A percentile compares a stretch with the other conserved stretches of the same genome.
These are phyloP conservation scores for Thalpophila matura DNA, from an alignment of 2,888 invertebrate species.

Conservation along the genomic window DNA sequence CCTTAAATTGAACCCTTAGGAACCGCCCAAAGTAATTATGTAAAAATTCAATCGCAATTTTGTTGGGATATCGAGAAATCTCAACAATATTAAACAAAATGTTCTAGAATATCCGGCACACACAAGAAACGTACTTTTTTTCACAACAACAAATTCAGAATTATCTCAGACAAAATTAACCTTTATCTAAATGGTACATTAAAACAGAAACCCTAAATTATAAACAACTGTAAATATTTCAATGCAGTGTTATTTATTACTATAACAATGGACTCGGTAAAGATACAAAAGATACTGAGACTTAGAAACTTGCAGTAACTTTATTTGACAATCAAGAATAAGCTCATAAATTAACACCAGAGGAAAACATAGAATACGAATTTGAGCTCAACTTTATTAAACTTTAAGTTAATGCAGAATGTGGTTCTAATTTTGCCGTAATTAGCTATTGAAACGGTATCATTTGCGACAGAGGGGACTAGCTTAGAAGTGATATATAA, in stretches of 20 bases:
- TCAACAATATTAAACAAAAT: too few species aligned
- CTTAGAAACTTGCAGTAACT: conserved; percentile 27
- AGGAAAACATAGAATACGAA: conserved; percentile 7
- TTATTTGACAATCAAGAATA: conserved; percentile 31
- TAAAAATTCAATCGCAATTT: too few species aligned
- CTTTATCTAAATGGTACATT: not conserved
- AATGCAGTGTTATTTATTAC: conserved; percentile 28
- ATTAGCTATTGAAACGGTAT: not conserved
- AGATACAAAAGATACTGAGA: conserved; percentile 39
- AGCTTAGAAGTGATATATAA: too few species aligned
- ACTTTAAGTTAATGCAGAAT: conserved; percentile 6
- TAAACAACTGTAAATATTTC: conserved; percentile 11
- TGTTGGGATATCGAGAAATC: too few species aligned
- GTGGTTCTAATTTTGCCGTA: not conserved
- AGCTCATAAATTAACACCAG: conserved; percentile 23
- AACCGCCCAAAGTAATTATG: too few species aligned
- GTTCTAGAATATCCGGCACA: too few species aligned
- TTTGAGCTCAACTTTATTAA: conserved; percentile 7
- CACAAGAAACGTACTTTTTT: too few species aligned
- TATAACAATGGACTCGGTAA: conserved; percentile 28
- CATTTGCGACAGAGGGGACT: not conserved
- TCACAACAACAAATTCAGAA: not conserved
- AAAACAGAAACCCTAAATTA: not conserved
- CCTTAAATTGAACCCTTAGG: too few species aligned
- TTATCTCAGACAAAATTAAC: not conserved